Evolutionary conservation across 2,888 invertebrate genomes (phyloP).

Genomic region (Malthinus flaveolus): DNA sequence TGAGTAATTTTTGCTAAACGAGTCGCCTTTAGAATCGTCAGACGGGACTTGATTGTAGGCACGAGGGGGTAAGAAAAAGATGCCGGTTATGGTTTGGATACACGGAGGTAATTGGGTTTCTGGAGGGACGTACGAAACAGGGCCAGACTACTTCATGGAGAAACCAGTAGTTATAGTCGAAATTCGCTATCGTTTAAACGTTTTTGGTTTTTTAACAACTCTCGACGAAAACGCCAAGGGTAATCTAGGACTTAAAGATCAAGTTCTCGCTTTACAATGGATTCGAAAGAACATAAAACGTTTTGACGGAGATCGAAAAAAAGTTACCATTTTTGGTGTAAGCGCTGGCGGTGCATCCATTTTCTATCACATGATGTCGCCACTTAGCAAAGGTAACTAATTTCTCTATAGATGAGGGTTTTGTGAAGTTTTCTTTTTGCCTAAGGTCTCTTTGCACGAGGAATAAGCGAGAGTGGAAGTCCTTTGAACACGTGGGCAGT

Average conservation of each 20-base stretch:
- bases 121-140: background rate
- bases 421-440: no score
- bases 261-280: conserved; percentile 39
- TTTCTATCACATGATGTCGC: conserved; percentile 33
- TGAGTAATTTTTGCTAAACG: background rate
- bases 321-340: conserved; percentile 37
- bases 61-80: background rate
- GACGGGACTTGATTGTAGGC: no score
- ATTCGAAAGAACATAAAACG: conserved; percentile 33
- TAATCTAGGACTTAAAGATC: conserved; percentile 39
- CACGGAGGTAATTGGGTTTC: conserved; percentile 6
- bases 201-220: conserved; percentile 23
- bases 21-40: no score
- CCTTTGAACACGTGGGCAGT: conserved; percentile 15
- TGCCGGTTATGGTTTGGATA: conserved; percentile 9
- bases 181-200: conserved; percentile 1
- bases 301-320: conserved; percentile 38
- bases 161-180: conserved; percentile 3
- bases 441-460: conserved; percentile 16
- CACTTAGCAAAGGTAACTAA: conserved; percentile 26
- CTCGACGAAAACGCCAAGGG: conserved; percentile 35
- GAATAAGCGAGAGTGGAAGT: conserved; percentile 22
- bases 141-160: conserved; percentile 11
- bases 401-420: no score
- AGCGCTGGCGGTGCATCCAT: conserved; percentile 37